These are phyloP conservation scores for Aphidius colemani DNA, from an alignment of 2,888 invertebrate genomes.

Conservation along the genomic window DNA sequence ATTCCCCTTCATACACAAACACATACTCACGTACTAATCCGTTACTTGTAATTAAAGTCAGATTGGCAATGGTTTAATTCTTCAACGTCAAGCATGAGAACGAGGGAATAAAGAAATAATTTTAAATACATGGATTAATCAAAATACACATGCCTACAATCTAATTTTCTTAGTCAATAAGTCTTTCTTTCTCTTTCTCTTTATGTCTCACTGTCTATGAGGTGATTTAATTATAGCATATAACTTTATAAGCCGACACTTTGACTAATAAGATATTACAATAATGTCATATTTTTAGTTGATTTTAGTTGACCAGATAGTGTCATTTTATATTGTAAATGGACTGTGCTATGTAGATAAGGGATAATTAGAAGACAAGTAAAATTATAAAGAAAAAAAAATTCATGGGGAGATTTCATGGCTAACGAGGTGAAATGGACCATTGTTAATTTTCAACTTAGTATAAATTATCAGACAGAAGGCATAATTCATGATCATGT, in stretches of 20 bases:
- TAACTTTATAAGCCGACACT: slow-evolving; percentile 45
- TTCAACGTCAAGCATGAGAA: slow-evolving; percentile 46
- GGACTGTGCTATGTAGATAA: slow-evolving; percentile 59
- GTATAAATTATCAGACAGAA: too few relatives aligned
- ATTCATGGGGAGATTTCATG: too few relatives aligned
- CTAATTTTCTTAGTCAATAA: too few relatives aligned
- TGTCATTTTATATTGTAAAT: slow-evolving; percentile 57
- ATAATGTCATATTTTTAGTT: slow-evolving; percentile 44
- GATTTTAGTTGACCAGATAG: slow-evolving; percentile 48
- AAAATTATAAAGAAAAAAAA: slow-evolving; percentile 23
- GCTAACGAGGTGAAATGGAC: too few relatives aligned
- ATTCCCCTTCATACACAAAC: not conserved
- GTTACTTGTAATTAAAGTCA: slow-evolving; percentile 59
- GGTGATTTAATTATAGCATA: slow-evolving; percentile 18
- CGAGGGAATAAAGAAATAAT: slow-evolving; percentile 9
- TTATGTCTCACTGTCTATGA: slow-evolving; percentile 7
- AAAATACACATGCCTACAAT: slow-evolving; percentile 24
- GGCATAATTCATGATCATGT: too few relatives aligned
- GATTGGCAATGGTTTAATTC: slow-evolving; percentile 59
- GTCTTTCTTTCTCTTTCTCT: not conserved
- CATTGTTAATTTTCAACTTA: too few relatives aligned
- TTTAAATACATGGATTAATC: slow-evolving; percentile 2
- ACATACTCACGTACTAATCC: slow-evolving; percentile 52
- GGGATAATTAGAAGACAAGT: slow-evolving; percentile 57
- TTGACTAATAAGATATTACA: slow-evolving; percentile 56